Base-by-base conservation (phyloP, 2,888 invertebrate genomes). In the Gordius sp. region DNA sequence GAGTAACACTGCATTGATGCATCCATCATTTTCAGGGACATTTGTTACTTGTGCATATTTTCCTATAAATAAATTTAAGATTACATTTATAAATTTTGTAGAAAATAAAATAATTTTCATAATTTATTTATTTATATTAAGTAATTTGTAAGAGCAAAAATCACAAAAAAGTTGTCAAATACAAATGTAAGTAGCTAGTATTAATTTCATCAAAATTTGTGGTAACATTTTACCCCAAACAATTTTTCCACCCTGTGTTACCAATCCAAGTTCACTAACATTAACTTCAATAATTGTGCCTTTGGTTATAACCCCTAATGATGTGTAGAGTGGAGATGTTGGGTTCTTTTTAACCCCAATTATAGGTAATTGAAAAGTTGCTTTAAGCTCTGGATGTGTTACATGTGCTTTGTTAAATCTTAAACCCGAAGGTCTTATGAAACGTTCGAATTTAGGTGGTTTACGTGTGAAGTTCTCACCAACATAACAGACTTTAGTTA, bases 31-130 rank as follows among this genome's bases (percentile, higher is more conserved):
- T 71, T 97, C 97, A 0, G 97, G 97, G 72, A 93, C 85, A 71
- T 99, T 99, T 0, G 93, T 93, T 20, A 97, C 91, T 72, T 93
- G 97, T 0, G 97, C 97, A 68, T 87, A 97, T 75, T 99, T 97
- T 28, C 68, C 68, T 68, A 63, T 41, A 55, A 16, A 47, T 58
- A 59, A 57, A 52, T 58, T 54, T n/a, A 26, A 57, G n/a, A 41
- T 18, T n/a, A 39, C n/a, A n/a, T n/a, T 55, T 55, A 24, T 26
- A 24, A 24, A 16, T 24, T 26, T 16, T 27, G 4, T 24, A 55
- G 25, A 55, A 24, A 55, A 26, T 24, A 8, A 55, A 33, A 13
- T 13, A 33, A 33, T 33, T 13, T 8, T 33, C 8, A 33, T 13
- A 33, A 13, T 33, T 33, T 33, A 33, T 33, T 33, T 33, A n/a